Conservation (phyloP, 2,888 invertebrate genomes). For the Cheilosia grossa region DNA sequence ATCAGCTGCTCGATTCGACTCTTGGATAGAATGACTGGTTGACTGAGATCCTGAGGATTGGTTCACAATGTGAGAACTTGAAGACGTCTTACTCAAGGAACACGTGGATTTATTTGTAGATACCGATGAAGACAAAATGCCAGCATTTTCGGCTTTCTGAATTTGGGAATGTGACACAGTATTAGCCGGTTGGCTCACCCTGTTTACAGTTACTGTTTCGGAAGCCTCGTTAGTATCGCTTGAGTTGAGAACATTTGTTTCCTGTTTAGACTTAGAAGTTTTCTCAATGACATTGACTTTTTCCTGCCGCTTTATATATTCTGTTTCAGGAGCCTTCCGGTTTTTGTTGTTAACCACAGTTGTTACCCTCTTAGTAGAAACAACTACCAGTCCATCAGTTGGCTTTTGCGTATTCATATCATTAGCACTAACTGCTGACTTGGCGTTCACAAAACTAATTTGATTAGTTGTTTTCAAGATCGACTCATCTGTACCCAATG, state of each 20-base stretch:
- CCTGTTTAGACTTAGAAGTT: conserved; percentile 79
- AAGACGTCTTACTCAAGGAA: conserved; percentile 31
- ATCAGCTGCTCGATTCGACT: conserved; percentile 70
- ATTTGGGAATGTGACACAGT: conserved; percentile 30
- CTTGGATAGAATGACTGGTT: conserved; percentile 64
- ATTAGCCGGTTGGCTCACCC: conserved; percentile 24
- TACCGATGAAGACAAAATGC: conserved; percentile 13
- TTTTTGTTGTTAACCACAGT: conserved; percentile 81
- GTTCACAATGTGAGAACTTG: conserved; percentile 22
- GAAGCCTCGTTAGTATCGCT: conserved; percentile 57
- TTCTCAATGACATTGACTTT: conserved; percentile 82
- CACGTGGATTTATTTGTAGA: conserved; percentile 13
- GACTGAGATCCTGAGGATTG: conserved; percentile 61
- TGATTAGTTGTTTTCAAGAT: conserved; percentile 86
- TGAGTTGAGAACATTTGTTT: conserved; percentile 80
- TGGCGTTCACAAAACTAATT: conserved; percentile 84
- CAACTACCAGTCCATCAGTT: conserved; percentile 85
- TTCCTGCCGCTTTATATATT: conserved; percentile 80
- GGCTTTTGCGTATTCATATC: conserved; percentile 81
- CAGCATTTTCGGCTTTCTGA: conserved; percentile 13
- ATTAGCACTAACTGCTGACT: conserved; percentile 83
- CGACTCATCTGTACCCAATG: conserved; percentile 85
- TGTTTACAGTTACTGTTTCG: conserved; percentile 48
- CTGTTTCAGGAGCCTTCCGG: conserved; percentile 81
- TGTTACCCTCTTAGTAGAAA: conserved; percentile 84